Evolutionary conservation across 2,797 vertebrate species (phyloP).

Genomic region (Cossypha polioptera): DNA sequence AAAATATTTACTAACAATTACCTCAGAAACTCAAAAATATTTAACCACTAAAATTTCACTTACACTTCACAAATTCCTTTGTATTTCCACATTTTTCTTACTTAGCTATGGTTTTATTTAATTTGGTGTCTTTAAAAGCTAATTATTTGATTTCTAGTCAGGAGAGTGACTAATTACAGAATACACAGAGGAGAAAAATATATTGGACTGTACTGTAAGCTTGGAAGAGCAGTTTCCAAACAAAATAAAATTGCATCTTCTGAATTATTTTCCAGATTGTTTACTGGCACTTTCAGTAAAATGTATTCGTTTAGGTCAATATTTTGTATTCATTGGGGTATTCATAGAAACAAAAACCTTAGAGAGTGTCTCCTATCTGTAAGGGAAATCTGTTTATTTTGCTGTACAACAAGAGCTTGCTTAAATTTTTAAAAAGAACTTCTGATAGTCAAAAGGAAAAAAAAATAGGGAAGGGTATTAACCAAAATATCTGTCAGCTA

Average conservation of each 20-base stretch:
- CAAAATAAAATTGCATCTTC: not conserved
- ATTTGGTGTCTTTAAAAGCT: not conserved
- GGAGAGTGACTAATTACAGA: not conserved
- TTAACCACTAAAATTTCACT: not conserved
- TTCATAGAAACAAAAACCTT: not conserved
- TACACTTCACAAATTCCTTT: not conserved
- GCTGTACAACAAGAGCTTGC: not conserved
- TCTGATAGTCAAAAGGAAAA: constrained; percentile 14
- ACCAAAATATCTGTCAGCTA: constrained; percentile 61
- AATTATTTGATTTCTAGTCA: not conserved
- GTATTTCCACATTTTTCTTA: not conserved
- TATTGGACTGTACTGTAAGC: not conserved
- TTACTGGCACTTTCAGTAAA: constrained; percentile 8
- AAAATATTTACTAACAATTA: not conserved
- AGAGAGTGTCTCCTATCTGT: not conserved
- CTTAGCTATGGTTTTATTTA: not conserved
- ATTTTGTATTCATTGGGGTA: constrained; percentile 18
- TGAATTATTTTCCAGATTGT: constrained; percentile 23
- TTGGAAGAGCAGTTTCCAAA: constrained; percentile 12
- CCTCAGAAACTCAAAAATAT: not conserved
- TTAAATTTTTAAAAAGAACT: constrained; percentile 40
- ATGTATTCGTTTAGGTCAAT: constrained; percentile 28
- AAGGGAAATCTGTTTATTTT: constrained; percentile 39
- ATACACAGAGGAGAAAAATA: not conserved
- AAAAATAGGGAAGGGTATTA: constrained; percentile 25